These are phyloP conservation scores for Pseudochaenichthys georgianus DNA, from an alignment of 2,797 vertebrate species.

Conservation along the genomic window DNA sequence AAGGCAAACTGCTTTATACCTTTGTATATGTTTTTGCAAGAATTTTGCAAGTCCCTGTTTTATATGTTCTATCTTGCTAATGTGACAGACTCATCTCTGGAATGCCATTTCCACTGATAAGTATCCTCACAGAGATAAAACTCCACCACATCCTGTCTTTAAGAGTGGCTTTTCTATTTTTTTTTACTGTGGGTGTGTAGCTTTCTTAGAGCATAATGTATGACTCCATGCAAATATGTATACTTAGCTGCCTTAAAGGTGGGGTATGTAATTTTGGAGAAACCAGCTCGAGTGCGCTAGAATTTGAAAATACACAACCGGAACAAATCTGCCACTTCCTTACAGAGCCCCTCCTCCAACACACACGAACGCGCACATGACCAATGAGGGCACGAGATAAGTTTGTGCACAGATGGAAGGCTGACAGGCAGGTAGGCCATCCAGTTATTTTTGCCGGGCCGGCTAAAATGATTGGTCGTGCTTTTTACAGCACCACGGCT, in stretches of 20 bases:
- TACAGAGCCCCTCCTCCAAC: no score
- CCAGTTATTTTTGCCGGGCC: no score
- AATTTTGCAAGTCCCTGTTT: not conserved
- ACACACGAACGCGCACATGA: no score
- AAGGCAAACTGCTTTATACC: not conserved
- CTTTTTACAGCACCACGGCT: no score
- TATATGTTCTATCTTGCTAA: constrained; percentile 14
- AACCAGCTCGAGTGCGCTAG: no score
- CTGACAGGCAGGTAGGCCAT: no score
- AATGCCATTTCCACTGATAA: constrained; percentile 49
- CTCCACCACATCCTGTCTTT: constrained; percentile 13
- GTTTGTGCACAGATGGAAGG: no score
- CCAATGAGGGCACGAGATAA: no score
- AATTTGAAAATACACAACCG: no score
- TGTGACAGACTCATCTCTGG: constrained; percentile 19
- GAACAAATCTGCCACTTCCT: no score
- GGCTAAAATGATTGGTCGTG: no score
- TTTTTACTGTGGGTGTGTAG: constrained; percentile 15
- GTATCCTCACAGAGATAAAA: constrained; percentile 4
- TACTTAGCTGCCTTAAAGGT: not conserved
- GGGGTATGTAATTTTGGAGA: no score
- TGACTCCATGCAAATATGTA: constrained; percentile 53
- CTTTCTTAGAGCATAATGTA: constrained; percentile 26
- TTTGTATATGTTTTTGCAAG: not conserved
- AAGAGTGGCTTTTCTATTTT: not conserved